phyloP scores from a whole-genome alignment of 1,140 invertebrate genomes.

The Gonioctena quinquepunctata region DNA sequence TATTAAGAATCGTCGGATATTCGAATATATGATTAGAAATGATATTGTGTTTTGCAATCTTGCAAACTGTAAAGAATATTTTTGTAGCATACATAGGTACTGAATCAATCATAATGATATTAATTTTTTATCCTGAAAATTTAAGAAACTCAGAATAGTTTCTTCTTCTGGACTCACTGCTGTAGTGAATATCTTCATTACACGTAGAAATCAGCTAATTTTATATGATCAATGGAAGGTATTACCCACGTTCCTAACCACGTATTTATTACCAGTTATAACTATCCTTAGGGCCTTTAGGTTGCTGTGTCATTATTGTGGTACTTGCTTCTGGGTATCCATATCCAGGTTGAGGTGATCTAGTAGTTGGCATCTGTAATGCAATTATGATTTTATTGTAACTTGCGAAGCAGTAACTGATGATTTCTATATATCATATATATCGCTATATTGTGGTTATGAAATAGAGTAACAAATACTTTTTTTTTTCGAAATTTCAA shows the following conservation, averaged over 20 bases:
- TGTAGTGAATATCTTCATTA: neutral
- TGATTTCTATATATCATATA: no score
- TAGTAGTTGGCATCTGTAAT: constrained; percentile 32
- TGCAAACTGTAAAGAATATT: no score
- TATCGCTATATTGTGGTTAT: no score
- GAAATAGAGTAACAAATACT: no score
- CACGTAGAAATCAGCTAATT: neutral
- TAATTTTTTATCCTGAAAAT: no score
- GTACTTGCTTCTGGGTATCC: constrained; percentile 29
- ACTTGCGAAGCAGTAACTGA: no score
- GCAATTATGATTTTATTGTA: neutral
- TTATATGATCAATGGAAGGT: neutral
- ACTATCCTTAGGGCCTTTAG: constrained; percentile 31
- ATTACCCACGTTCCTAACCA: neutral
- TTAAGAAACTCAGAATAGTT: no score
- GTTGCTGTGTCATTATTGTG: constrained; percentile 37
- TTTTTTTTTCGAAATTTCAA: no score
- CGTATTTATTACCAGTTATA: constrained; percentile 42
- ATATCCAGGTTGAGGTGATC: constrained; percentile 15
- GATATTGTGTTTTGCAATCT: no score
- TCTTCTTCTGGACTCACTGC: no score
- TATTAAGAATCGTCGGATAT: no score
- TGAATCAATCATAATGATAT: neutral
- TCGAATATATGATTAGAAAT: no score
- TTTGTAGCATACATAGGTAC: neutral